Conservation (phyloP, 2,797 vertebrate genomes). For the Naso thynnoides region DNA sequence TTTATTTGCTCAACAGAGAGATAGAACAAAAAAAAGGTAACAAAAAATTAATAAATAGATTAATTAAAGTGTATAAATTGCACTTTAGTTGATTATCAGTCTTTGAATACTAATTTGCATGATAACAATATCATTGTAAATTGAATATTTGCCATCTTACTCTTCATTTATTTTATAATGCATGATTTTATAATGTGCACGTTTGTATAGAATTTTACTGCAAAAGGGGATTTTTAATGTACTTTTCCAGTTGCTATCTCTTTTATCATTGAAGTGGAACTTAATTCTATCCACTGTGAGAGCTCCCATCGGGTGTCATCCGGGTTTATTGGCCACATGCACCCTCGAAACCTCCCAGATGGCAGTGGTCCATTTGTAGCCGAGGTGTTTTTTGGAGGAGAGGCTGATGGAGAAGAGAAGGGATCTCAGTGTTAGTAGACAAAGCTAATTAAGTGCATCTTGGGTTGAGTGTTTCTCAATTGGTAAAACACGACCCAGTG, state of each 20-base stretch:
- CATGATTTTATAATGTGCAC: too few species aligned
- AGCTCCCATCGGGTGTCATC: slow-evolving; percentile 48
- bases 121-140: too few species aligned
- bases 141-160: too few species aligned
- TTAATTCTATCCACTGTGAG: slow-evolving; percentile 36
- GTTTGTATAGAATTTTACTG: neutral
- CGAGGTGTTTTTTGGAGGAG: slow-evolving; percentile 51
- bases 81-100: neutral
- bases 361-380: slow-evolving; percentile 50
- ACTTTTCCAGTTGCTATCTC: neutral
- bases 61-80: neutral
- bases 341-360: slow-evolving; percentile 47
- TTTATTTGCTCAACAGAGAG: neutral
- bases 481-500: slow-evolving; percentile 43
- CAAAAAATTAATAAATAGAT: neutral
- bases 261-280: slow-evolving; percentile 31
- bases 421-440: slow-evolving; percentile 36
- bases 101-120: too few species aligned
- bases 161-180: too few species aligned
- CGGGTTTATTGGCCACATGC: slow-evolving; percentile 35
- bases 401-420: slow-evolving; percentile 53
- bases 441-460: slow-evolving; percentile 66
- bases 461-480: slow-evolving; percentile 45
- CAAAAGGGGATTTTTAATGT: neutral
- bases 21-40: neutral